Evolutionary conservation across 2,113 vertebrate genomes (phyloP).

Genomic region (Mirza zaza): DNA sequence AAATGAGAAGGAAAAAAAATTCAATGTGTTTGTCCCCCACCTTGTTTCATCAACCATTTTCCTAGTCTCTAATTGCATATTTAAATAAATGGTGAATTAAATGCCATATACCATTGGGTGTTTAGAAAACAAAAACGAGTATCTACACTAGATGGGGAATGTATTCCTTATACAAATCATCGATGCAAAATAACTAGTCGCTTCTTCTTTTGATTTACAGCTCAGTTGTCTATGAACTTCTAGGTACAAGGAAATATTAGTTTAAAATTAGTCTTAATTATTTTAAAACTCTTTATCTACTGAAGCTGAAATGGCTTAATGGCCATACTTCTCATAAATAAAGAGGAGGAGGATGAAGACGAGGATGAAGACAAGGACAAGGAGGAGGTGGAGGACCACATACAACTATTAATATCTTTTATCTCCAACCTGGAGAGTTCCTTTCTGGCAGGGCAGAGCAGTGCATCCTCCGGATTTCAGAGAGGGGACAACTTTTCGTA

Average conservation of each 20-base stretch:
- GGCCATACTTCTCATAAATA: not conserved
- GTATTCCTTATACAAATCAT: not conserved
- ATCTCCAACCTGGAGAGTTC: not conserved
- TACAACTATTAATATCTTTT: not conserved
- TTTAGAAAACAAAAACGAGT: not conserved
- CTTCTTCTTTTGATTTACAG: not conserved
- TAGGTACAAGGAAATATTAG: not conserved
- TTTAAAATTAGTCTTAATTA: constrained; percentile 22
- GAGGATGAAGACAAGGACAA: not conserved
- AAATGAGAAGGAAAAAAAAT: not conserved
- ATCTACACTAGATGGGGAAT: not conserved
- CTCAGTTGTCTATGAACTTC: not conserved
- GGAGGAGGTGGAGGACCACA: not conserved
- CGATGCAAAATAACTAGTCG: not conserved
- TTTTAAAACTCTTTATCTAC: not conserved
- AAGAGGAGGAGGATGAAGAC: not conserved
- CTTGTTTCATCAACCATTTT: not conserved
- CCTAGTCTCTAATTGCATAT: not conserved
- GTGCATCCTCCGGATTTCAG: not conserved
- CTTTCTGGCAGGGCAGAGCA: not conserved
- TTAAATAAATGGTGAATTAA: not conserved
- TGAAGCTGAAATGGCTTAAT: not conserved
- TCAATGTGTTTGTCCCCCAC: fast-evolving
- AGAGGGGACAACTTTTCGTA: not conserved
- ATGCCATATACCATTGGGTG: not conserved